A percentile compares a stretch with the other conserved stretches of the same genome.
Conservation (phyloP, 1,140 invertebrate genomes). For the Matsumurasca onukii region DNA sequence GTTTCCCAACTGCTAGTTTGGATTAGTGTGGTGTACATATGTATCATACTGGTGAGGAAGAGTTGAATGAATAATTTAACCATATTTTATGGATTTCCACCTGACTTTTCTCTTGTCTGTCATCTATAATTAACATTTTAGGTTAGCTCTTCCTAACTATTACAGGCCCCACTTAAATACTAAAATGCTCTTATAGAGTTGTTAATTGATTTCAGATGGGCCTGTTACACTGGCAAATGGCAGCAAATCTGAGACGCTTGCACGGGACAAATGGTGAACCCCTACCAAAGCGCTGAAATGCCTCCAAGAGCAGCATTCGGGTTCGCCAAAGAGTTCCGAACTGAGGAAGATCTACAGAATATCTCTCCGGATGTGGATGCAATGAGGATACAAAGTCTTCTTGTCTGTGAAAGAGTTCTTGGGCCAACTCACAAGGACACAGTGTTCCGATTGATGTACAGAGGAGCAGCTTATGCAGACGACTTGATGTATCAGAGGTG, state of each 20-base stretch:
- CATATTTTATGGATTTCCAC: no score
- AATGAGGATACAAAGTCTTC: constrained; percentile 77
- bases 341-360: constrained; percentile 66
- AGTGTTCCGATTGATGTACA: constrained; percentile 71
- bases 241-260: constrained; percentile 34
- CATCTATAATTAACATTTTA: no score
- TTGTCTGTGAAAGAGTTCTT: constrained; percentile 80
- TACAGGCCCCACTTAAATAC: no score
- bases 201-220: no score
- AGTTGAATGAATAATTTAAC: no score
- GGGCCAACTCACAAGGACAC: constrained; percentile 81
- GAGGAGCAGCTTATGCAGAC: constrained; percentile 86
- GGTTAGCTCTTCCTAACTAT: no score
- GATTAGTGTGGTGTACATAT: no score
- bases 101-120: no score
- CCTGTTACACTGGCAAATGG: constrained; percentile 43
- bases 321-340: constrained; percentile 68
- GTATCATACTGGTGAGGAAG: no score
- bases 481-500: constrained; percentile 79
- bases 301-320: constrained; percentile 61
- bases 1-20: no score
- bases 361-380: constrained; percentile 74
- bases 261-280: constrained; percentile 44
- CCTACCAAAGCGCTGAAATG: constrained; percentile 56
- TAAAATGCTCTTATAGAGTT: no score